phyloP scores from a whole-genome alignment of 2,888 invertebrate species.

The Linnaemya vulpina region DNA sequence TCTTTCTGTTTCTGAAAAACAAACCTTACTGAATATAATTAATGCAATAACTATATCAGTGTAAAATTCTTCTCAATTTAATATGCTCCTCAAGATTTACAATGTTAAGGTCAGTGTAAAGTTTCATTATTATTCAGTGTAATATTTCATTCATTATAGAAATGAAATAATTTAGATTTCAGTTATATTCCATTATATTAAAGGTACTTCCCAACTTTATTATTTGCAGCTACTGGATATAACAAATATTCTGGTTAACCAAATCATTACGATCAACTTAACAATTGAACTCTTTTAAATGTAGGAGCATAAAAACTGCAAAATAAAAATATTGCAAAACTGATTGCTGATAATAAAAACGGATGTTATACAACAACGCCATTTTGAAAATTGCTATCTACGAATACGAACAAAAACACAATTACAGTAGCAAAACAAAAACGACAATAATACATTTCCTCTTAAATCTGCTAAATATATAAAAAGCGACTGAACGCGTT shows the following conservation, averaged over 20 bases:
- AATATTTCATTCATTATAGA: too few relatives aligned
- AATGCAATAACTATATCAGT: too few relatives aligned
- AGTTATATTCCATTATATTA: too few relatives aligned
- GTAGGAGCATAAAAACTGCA: conserved; percentile 35
- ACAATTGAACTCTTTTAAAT: neutral
- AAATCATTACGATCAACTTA: conserved; percentile 11
- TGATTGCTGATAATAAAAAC: conserved; percentile 71
- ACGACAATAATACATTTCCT: conserved; percentile 54
- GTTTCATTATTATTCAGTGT: too few relatives aligned
- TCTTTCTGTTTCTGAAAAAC: too few relatives aligned
- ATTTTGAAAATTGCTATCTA: conserved; percentile 65
- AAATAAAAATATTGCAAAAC: conserved; percentile 60
- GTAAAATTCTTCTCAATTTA: too few relatives aligned
- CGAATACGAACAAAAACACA: conserved; percentile 44
- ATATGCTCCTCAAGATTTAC: too few relatives aligned
- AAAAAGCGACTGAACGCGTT: neutral
- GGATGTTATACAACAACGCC: conserved; percentile 70
- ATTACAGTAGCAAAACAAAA: conserved; percentile 38
- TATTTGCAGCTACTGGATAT: neutral
- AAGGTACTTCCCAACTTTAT: too few relatives aligned
- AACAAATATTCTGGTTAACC: neutral
- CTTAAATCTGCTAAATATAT: conserved; percentile 26
- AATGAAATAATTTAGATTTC: too few relatives aligned
- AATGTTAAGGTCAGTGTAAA: too few relatives aligned
- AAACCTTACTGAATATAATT: too few relatives aligned